Percentiles rank a stretch among this genome's conserved stretches.
These are phyloP conservation scores for Bergia sp. DNA, from an alignment of 92 coral and sea anemone genomes.

Conservation along the genomic window DNA sequence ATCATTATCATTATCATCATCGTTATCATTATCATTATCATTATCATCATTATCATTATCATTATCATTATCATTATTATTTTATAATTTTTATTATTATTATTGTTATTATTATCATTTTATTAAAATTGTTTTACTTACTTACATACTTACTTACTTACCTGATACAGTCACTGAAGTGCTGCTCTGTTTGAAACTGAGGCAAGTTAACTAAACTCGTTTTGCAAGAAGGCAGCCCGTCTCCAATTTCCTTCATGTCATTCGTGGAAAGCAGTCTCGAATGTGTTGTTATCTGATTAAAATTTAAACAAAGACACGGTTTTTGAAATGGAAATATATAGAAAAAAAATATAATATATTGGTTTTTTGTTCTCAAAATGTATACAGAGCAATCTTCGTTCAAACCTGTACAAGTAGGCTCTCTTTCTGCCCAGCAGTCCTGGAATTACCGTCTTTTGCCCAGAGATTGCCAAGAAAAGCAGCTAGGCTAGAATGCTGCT, in stretches of 20 bases:
- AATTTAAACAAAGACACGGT: background rate
- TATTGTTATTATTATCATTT: too few relatives aligned
- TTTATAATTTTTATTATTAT: too few relatives aligned
- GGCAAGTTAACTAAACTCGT: constrained; percentile 50
- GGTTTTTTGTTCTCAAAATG: too few relatives aligned
- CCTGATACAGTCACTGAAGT: constrained; percentile 62
- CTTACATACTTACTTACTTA: constrained; percentile 12
- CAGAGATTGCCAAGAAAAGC: constrained; percentile 59
- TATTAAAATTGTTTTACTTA: background rate
- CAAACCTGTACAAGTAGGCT: constrained; percentile 13
- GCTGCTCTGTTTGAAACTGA: constrained; percentile 75
- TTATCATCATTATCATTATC: too few relatives aligned
- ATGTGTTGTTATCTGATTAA: constrained; percentile 49
- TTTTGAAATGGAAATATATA: too few relatives aligned
- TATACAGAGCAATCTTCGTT: background rate
- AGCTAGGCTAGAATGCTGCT: constrained; percentile 82
- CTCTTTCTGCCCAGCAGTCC: background rate
- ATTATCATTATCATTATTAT: too few relatives aligned
- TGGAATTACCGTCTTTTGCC: background rate
- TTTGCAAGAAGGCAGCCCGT: constrained; percentile 30
- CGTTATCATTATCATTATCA: too few relatives aligned
- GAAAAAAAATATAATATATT: background rate
- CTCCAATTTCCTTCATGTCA: constrained; percentile 45
- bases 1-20: too few relatives aligned
- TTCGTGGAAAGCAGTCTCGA: constrained; percentile 50